A percentile compares a stretch with the other conserved stretches of the same genome.
Conservation (phyloP, 2,888 invertebrate genomes). For the Plebejus argus region DNA sequence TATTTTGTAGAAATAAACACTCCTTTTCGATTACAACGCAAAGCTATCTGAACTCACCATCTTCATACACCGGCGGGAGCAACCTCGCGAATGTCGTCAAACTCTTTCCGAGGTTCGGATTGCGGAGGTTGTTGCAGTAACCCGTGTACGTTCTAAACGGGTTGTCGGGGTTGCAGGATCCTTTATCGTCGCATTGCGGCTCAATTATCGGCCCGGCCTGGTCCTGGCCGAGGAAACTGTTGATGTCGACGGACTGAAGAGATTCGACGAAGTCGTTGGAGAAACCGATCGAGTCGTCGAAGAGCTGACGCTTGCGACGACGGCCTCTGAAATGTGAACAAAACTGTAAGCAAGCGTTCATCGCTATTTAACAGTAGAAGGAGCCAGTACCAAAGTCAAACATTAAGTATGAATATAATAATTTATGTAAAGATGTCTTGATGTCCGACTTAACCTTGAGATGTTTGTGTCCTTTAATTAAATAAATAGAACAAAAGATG, state of each 20-base stretch:
- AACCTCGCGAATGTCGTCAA: slow-evolving; percentile 92
- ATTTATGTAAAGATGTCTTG: too few relatives aligned
- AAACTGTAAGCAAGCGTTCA: too few relatives aligned
- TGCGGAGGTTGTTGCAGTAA: slow-evolving; percentile 92
- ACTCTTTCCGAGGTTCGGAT: slow-evolving; percentile 91
- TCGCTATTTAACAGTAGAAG: too few relatives aligned
- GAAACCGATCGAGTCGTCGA: slow-evolving; percentile 79
- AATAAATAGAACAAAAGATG: too few relatives aligned
- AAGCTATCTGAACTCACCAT: slow-evolving; percentile 78
- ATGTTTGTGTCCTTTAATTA: too few relatives aligned
- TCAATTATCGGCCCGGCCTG: slow-evolving; percentile 82
- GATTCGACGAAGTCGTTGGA: slow-evolving; percentile 87
- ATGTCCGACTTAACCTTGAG: too few relatives aligned
- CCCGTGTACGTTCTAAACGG: slow-evolving; percentile 90
- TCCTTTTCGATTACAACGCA: too few relatives aligned
- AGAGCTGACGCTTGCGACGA: slow-evolving; percentile 87
- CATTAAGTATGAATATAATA: too few relatives aligned
- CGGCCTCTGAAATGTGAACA: slow-evolving; percentile 57
- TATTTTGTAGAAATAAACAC: too few relatives aligned
- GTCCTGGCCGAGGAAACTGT: slow-evolving; percentile 84
- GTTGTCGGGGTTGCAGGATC: slow-evolving; percentile 85
- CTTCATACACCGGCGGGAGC: slow-evolving; percentile 92
- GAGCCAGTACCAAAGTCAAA: too few relatives aligned
- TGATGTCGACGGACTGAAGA: slow-evolving; percentile 89
- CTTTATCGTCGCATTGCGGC: slow-evolving; percentile 86